Conservation (phyloP, 2,797 vertebrate genomes). For the Antennarius maculatus region DNA sequence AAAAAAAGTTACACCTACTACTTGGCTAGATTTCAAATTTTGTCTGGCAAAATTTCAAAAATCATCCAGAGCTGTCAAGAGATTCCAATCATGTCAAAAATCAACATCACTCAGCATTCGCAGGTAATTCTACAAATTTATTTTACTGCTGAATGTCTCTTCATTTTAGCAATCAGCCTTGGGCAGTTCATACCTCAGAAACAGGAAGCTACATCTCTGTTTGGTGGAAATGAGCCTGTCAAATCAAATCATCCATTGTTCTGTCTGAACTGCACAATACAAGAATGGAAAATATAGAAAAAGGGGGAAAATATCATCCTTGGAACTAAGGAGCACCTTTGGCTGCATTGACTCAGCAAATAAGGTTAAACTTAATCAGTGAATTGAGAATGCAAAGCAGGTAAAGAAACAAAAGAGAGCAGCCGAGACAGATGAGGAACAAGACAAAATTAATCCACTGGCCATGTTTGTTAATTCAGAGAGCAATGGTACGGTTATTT, state of each 20-base stretch:
- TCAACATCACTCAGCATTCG: background rate
- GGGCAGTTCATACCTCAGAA: constrained; percentile 30
- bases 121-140: constrained; percentile 32
- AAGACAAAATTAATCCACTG: constrained; percentile 56
- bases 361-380: constrained; percentile 70
- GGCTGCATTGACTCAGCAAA: constrained; percentile 48
- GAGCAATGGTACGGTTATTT: constrained; percentile 61
- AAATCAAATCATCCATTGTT: constrained; percentile 61
- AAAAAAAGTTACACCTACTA: too few relatives aligned
- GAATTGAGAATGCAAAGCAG: constrained; percentile 51
- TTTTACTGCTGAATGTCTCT: constrained; percentile 19
- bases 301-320: constrained; percentile 15
- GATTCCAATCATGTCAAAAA: too few relatives aligned
- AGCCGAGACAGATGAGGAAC: constrained; percentile 28
- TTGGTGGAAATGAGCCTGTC: constrained; percentile 55
- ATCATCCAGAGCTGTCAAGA: too few relatives aligned
- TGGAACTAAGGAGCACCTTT: constrained; percentile 53
- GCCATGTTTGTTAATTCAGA: constrained; percentile 56
- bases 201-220: constrained; percentile 39
- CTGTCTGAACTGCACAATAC: constrained; percentile 49
- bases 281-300: constrained; percentile 37
- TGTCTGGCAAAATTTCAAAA: too few relatives aligned
- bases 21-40: too few relatives aligned
- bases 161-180: constrained; percentile 42
- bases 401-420: constrained; percentile 32